Evolutionary conservation across 1,140 invertebrate species (phyloP).

Genomic region (Pomacea maculata): DNA sequence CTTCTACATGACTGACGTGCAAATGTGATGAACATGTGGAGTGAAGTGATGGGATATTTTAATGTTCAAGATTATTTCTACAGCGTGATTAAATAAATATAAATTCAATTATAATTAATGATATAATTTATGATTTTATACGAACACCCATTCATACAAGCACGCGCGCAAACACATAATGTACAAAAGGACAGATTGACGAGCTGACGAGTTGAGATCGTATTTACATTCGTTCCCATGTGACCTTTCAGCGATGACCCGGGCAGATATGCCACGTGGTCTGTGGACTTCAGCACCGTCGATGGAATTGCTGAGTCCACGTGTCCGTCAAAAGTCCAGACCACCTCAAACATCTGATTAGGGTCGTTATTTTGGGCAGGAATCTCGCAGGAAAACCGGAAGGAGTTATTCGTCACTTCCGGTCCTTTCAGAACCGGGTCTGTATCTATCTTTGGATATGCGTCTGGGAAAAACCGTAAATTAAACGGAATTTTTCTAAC

Average conservation of each 20-base stretch:
- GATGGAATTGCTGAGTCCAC: slow-evolving; percentile 11
- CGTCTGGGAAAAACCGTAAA: slow-evolving; percentile 15
- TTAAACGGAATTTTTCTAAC: background rate
- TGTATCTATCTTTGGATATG: slow-evolving; percentile 27
- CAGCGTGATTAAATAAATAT: too few species aligned
- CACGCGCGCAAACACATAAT: too few species aligned
- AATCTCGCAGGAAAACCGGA: slow-evolving; percentile 35
- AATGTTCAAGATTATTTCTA: too few species aligned
- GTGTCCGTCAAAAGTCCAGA: slow-evolving; percentile 34
- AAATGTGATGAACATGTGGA: too few species aligned
- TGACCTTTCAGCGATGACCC: slow-evolving; percentile 22
- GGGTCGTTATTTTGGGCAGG: slow-evolving; percentile 24
- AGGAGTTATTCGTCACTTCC: slow-evolving; percentile 13
- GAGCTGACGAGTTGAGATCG: too few species aligned
- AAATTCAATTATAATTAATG: too few species aligned
- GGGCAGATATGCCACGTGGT: slow-evolving; percentile 25
- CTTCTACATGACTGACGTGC: too few species aligned
- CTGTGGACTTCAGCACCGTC: slow-evolving; percentile 21
- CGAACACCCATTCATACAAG: too few species aligned
- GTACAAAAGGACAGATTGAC: too few species aligned
- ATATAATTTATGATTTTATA: too few species aligned
- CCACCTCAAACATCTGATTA: slow-evolving; percentile 33
- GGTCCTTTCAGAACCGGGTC: slow-evolving; percentile 25
- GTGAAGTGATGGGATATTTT: too few species aligned
- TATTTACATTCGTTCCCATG: slow-evolving; percentile 17